Evolutionary conservation across 1,140 invertebrate genomes (phyloP).

Genomic region (Medauroidea extradentata): DNA sequence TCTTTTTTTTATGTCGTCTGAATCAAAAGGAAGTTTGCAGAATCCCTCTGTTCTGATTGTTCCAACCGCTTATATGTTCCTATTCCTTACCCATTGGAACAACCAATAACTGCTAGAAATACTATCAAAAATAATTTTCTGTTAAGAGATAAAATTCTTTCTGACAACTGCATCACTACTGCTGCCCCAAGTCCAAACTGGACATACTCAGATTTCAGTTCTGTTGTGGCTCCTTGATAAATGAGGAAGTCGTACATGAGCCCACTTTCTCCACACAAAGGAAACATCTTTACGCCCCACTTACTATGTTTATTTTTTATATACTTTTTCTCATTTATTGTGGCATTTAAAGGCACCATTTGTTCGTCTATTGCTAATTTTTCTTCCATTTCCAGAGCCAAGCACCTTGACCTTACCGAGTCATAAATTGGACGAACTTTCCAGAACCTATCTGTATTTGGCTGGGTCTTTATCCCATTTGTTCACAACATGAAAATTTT

Average conservation of each 20-base stretch:
- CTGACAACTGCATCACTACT: conserved; percentile 11
- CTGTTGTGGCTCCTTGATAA: conserved; percentile 14
- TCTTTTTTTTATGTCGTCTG: conserved; percentile 15
- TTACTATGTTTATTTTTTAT: conserved; percentile 1
- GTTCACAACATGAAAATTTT: too few relatives aligned
- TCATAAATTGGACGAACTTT: conserved; percentile 21
- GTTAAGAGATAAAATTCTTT: conserved; percentile 14
- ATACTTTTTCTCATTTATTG: conserved; percentile 13
- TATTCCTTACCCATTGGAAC: conserved; percentile 6
- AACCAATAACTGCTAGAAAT: conserved; percentile 16
- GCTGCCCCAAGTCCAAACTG: conserved; percentile 15
- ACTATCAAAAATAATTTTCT: conserved; percentile 21
- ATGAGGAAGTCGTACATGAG: conserved; percentile 18
- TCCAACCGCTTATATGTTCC: conserved; percentile 13
- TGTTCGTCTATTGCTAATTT: conserved; percentile 13
- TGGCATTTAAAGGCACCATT: conserved; percentile 10
- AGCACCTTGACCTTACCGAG: neutral
- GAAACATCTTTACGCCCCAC: conserved; percentile 15
- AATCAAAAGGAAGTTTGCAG: conserved; percentile 9
- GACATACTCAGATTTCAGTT: neutral
- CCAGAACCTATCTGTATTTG: conserved; percentile 7
- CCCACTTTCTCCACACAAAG: conserved; percentile 1
- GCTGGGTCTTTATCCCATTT: too few relatives aligned
- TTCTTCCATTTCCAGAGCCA: conserved; percentile 15
- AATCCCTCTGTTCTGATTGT: conserved; percentile 18